Evolutionary conservation across 1,140 invertebrate species (phyloP), one percentile per base, ranked within the genome.

Genomic region (Gryon sp.): DNA sequence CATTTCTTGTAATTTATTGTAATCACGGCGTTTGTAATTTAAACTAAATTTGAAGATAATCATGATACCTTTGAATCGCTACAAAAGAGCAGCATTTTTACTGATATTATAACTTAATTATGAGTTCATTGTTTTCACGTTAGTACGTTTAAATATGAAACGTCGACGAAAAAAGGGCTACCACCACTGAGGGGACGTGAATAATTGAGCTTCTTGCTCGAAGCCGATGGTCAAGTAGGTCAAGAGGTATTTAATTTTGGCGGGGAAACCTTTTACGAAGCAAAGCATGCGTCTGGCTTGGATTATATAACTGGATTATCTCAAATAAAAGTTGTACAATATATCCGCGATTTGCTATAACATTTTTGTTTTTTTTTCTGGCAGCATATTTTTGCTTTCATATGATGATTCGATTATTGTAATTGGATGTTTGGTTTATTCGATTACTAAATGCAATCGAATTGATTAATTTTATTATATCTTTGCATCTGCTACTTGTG

Each of bases 81-180:
- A n/a, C n/a, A n/a, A n/a, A n/a, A n/a, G n/a, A n/a, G n/a, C n/a
- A n/a, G n/a, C n/a, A n/a, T n/a, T n/a, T n/a, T n/a, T n/a, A n/a
- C n/a, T n/a, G n/a, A n/a, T n/a, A n/a, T n/a, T n/a, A n/a, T 76
- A 68, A 68, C 36, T 55, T 28, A 63, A 76, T 76, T 48, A 68
- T 38, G 24, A 55, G 57, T 76, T 76, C 41, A 76, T 69, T 60
- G 32, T 63, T 34, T 28, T 30, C 38, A n/a, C 18, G 38, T 26
- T 32, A 28, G 38, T 4, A 12, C n/a, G 22, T 16, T 70, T 46
- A 43, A 53, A 34, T 52, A 70, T 45, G 55, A 30, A 62, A 38
- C 18, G 53, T 30, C 34, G 24, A 1, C 8, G 41, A 4, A 57
- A 46, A 52, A 34, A 46, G 24, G 22, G 12, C 16, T n/a, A n/a